Conservation (phyloP, 2,888 invertebrate species). For the Papilio protenor region DNA sequence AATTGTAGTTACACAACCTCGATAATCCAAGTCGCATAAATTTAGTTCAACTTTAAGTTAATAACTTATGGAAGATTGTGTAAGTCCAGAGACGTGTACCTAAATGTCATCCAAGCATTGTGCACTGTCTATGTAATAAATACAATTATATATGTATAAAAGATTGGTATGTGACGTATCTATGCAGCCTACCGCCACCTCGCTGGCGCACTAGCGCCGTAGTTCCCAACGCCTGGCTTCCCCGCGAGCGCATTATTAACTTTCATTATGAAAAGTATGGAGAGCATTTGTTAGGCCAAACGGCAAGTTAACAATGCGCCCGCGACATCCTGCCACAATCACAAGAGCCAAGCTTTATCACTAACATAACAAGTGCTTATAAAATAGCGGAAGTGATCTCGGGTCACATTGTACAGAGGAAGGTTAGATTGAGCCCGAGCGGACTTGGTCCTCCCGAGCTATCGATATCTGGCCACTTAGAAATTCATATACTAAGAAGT, state of each 20-base stretch:
- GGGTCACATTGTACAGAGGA: constrained; percentile 25
- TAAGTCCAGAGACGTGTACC: constrained; percentile 43
- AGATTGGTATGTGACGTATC: constrained; percentile 55
- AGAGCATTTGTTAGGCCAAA: background rate
- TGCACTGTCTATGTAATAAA: constrained; percentile 58
- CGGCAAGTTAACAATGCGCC: constrained; percentile 46
- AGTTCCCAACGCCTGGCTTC: constrained; percentile 50
- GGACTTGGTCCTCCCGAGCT: background rate
- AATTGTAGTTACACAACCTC: background rate
- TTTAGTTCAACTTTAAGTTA: too few relatives aligned
- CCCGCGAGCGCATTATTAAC: constrained; percentile 46
- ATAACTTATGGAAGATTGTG: constrained; percentile 2
- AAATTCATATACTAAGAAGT: background rate
- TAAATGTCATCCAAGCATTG: constrained; percentile 55
- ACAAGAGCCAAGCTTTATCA: constrained; percentile 62
- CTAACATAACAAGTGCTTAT: constrained; percentile 63
- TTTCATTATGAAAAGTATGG: background rate
- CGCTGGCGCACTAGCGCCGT: constrained; percentile 57
- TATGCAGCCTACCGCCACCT: constrained; percentile 67
- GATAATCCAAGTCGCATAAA: background rate
- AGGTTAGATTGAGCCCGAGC: background rate
- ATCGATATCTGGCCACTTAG: background rate
- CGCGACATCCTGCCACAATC: constrained; percentile 51
- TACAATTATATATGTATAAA: constrained; percentile 48
- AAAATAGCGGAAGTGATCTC: constrained; percentile 52